Percentiles rank a stretch among this genome's conserved stretches.
Conservation (phyloP, 2,888 invertebrate species). For the Chirona hameri region DNA sequence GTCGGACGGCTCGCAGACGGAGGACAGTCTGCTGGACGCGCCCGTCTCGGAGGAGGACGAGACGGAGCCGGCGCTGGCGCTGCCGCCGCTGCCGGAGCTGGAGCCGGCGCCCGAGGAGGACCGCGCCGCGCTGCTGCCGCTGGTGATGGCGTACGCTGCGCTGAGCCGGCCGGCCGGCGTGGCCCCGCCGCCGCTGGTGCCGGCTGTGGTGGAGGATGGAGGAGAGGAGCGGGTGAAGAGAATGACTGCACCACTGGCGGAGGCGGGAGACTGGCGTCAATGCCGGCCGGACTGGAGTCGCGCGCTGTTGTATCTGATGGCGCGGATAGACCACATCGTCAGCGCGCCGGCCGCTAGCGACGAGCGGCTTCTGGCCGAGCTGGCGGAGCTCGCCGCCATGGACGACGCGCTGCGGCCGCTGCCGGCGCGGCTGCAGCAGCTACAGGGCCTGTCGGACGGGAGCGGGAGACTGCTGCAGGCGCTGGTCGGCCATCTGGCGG, state of each 20-base stretch:
- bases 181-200: not conserved
- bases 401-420: not conserved
- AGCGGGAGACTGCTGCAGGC: not conserved
- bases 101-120: not conserved
- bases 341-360: not conserved
- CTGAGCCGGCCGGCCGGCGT: not conserved
- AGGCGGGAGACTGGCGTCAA: not conserved
- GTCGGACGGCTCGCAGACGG: not conserved
- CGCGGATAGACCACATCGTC: not conserved
- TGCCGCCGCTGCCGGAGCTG: slow-evolving; percentile 8
- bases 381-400: not conserved
- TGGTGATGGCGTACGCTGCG: not conserved
- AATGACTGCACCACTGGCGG: not conserved
- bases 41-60: not conserved
- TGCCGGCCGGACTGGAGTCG: not conserved
- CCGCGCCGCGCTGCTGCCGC: not conserved
- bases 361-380: not conserved
- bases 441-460: not conserved
- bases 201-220: not conserved
- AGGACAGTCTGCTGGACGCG: slow-evolving; percentile 12
- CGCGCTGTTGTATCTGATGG: not conserved
- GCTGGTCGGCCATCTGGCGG: not conserved
- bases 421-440: not conserved
- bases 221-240: not conserved
- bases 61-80: not conserved